These are phyloP conservation scores for Trypoxylus dichotomus DNA, from an alignment of 1,140 invertebrate genomes.

Conservation along the genomic window DNA sequence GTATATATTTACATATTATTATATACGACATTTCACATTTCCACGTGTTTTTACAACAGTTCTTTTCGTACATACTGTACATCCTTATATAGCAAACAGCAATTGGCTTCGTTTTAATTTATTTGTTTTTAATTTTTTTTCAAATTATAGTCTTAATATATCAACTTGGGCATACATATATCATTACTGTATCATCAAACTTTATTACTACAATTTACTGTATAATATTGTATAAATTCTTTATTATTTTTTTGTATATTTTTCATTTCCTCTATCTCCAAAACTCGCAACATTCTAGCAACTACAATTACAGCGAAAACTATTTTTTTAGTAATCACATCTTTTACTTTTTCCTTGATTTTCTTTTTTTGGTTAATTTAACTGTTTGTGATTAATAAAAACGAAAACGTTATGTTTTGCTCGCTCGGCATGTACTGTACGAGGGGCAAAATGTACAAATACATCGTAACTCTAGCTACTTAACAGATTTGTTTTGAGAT, in stretches of 20 bases:
- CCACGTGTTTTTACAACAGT: neutral
- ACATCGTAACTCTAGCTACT: slow-evolving; percentile 6
- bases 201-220: neutral
- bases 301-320: slow-evolving; percentile 49
- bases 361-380: neutral
- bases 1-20: slow-evolving; percentile 20
- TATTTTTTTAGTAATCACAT: neutral
- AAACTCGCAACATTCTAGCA: slow-evolving; percentile 57
- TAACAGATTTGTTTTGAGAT: slow-evolving; percentile 27
- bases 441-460: neutral
- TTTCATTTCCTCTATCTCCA: slow-evolving; percentile 6
- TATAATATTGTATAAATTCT: slow-evolving; percentile 2
- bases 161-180: slow-evolving; percentile 4
- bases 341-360: neutral
- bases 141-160: neutral
- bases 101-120: slow-evolving; percentile 8
- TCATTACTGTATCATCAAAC: neutral
- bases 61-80: neutral
- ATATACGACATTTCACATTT: slow-evolving; percentile 8
- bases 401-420: neutral
- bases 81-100: neutral
- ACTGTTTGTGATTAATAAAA: slow-evolving; percentile 29
- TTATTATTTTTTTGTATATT: neutral
- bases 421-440: neutral
- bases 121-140: neutral